Percentiles rank a stretch among this genome's conserved stretches.
phyloP scores from a whole-genome alignment of 1,140 invertebrate species.

The Oreohelix idahoensis region DNA sequence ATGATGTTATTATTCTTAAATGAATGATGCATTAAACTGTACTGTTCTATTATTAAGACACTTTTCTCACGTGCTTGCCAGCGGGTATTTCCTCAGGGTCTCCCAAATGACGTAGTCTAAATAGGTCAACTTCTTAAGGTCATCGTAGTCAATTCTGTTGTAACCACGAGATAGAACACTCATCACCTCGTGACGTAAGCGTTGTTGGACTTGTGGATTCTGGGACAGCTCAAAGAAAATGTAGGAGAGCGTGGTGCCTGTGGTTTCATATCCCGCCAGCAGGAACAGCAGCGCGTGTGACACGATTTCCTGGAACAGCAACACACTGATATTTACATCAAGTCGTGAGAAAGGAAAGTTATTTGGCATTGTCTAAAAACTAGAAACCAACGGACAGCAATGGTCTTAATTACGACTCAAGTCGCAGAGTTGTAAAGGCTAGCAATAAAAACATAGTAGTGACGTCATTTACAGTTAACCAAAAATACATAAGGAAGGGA shows the following conservation, averaged over 20 bases:
- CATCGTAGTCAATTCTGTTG: conserved; percentile 44
- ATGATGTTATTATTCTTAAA: no score
- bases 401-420: no score
- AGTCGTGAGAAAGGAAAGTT: no score
- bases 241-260: conserved; percentile 73
- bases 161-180: conserved; percentile 19
- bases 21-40: no score
- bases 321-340: background rate
- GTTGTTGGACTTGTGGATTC: conserved; percentile 74
- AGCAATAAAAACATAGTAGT: no score
- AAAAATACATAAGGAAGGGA: no score
- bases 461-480: no score
- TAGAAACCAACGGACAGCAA: no score
- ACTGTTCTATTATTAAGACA: no score
- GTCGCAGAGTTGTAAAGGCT: no score
- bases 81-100: conserved; percentile 64
- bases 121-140: conserved; percentile 59
- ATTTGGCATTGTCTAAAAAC: no score
- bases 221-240: conserved; percentile 73
- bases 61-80: conserved; percentile 64
- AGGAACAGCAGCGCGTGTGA: conserved; percentile 65
- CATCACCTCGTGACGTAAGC: conserved; percentile 72
- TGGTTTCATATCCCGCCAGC: conserved; percentile 73
- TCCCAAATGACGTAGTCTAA: conserved; percentile 67
- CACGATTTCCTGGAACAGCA: conserved; percentile 60